A percentile compares a stretch with the other conserved stretches of the same genome.
Evolutionary conservation across 92 coral and sea anemone genomes (phyloP).

Genomic region (Meandrina meandrites): DNA sequence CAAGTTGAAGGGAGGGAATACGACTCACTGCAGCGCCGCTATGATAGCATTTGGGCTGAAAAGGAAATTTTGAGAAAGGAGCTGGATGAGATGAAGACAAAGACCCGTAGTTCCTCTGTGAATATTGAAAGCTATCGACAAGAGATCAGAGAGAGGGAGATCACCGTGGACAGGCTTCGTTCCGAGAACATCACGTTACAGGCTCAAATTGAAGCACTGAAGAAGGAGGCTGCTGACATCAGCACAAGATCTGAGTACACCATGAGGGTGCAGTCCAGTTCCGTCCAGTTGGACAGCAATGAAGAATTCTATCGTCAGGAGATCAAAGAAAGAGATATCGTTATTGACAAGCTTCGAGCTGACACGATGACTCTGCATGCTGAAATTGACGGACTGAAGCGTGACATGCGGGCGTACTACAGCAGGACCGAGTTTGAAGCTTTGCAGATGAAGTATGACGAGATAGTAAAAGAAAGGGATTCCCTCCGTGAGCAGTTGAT

Average conservation of each 20-base stretch:
- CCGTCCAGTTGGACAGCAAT: constrained; percentile 20
- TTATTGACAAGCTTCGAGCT: constrained; percentile 38
- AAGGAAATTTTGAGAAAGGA: constrained; percentile 16
- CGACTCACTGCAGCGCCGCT: constrained; percentile 17
- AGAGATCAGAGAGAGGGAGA: constrained; percentile 48
- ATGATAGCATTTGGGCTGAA: constrained; percentile 16
- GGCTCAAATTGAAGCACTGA: constrained; percentile 48
- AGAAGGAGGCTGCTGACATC: constrained; percentile 28
- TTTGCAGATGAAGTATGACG: constrained; percentile 21
- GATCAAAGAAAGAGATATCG: constrained; percentile 46
- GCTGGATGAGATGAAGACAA: constrained; percentile 3
- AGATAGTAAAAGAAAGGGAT: constrained; percentile 47
- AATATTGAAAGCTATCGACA: constrained; percentile 43
- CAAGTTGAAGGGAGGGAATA: neutral
- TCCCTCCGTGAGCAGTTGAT: constrained; percentile 42
- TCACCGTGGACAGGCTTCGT: constrained; percentile 44
- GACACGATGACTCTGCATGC: constrained; percentile 45
- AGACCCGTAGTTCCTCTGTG: neutral
- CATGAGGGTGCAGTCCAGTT: constrained; percentile 22
- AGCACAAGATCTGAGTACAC: constrained; percentile 20
- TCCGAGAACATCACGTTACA: constrained; percentile 47
- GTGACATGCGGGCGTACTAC: constrained; percentile 13
- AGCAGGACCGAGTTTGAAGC: constrained; percentile 28
- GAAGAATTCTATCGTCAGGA: constrained; percentile 55
- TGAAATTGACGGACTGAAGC: constrained; percentile 39